A percentile compares a stretch with the other conserved stretches of the same genome.
These are phyloP conservation scores for Notospermus geniculatus DNA, from an alignment of 1,140 invertebrate genomes.

Conservation along the genomic window DNA sequence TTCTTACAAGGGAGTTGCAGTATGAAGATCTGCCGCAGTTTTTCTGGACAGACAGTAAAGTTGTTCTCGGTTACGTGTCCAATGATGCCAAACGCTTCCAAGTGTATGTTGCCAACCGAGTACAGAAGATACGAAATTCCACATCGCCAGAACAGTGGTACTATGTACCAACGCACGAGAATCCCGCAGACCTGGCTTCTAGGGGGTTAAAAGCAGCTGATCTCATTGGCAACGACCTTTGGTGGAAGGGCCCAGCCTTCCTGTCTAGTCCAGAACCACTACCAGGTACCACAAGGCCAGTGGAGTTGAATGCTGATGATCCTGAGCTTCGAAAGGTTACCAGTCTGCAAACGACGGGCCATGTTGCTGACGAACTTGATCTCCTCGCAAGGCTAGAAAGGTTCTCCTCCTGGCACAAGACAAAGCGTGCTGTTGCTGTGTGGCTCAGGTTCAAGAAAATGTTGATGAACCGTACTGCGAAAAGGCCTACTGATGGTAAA, in stretches of 20 bases:
- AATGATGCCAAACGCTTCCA: slow-evolving; percentile 26
- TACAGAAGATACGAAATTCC: slow-evolving; percentile 21
- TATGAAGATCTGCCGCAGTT: slow-evolving; percentile 2
- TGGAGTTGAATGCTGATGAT: neutral
- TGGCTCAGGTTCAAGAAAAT: too few relatives aligned
- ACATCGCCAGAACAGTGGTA: slow-evolving; percentile 20
- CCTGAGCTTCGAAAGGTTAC: neutral
- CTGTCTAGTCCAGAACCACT: slow-evolving; percentile 1
- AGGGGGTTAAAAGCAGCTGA: slow-evolving; percentile 18
- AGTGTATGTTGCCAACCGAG: slow-evolving; percentile 24
- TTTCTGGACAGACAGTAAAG: slow-evolving; percentile 25
- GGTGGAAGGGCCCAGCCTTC: too few relatives aligned
- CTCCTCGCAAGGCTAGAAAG: neutral
- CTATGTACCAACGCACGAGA: slow-evolving; percentile 19
- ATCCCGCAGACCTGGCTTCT: slow-evolving; percentile 27
- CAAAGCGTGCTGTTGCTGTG: neutral
- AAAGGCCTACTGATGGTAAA: neutral
- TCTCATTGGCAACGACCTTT: slow-evolving; percentile 18
- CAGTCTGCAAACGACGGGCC: too few relatives aligned
- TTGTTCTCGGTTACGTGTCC: slow-evolving; percentile 18
- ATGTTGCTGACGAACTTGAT: neutral
- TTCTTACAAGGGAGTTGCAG: slow-evolving; percentile 17
- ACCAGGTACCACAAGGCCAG: neutral
- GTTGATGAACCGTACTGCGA: too few relatives aligned
- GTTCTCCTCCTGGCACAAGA: neutral